Percentiles rank a stretch among this genome's conserved stretches.
Conservation (phyloP, 2,888 invertebrate species). For the Scaptomyza polygonia region DNA sequence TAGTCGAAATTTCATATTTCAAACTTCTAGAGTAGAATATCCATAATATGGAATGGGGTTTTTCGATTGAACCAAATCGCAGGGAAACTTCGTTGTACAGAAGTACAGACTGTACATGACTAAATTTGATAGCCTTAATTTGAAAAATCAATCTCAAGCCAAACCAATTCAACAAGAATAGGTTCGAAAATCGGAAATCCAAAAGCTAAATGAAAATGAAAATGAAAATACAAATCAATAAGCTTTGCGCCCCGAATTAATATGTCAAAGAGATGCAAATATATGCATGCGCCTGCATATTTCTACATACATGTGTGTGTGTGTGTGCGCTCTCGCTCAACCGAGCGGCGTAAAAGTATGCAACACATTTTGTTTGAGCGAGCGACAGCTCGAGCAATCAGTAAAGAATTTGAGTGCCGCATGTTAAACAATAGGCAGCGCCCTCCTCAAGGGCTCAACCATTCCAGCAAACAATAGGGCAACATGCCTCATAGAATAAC, state of each 20-base stretch:
- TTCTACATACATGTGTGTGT: background rate
- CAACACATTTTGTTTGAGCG: slow-evolving; percentile 34
- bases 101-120: too few species aligned
- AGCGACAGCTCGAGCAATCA: slow-evolving; percentile 48
- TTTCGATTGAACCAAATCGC: too few species aligned
- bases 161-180: background rate
- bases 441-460: slow-evolving; percentile 10
- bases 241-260: slow-evolving; percentile 6
- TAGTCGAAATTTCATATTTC: too few species aligned
- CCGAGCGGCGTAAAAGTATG: slow-evolving; percentile 34
- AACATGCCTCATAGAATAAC: background rate
- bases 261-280: slow-evolving; percentile 29
- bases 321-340: background rate
- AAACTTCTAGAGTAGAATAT: too few species aligned
- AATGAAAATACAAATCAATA: slow-evolving; percentile 50
- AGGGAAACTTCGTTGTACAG: too few species aligned
- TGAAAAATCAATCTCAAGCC: too few species aligned
- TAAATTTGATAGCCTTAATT: slow-evolving; percentile 8
- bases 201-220: slow-evolving; percentile 23
- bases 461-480: slow-evolving; percentile 4
- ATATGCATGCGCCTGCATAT: slow-evolving; percentile 4
- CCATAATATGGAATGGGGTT: too few species aligned
- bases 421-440: slow-evolving; percentile 49
- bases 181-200: background rate
- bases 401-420: slow-evolving; percentile 46